These are phyloP conservation scores for Coptodon bakossiorum DNA, from an alignment of 2,113 vertebrate genomes.

Conservation along the genomic window DNA sequence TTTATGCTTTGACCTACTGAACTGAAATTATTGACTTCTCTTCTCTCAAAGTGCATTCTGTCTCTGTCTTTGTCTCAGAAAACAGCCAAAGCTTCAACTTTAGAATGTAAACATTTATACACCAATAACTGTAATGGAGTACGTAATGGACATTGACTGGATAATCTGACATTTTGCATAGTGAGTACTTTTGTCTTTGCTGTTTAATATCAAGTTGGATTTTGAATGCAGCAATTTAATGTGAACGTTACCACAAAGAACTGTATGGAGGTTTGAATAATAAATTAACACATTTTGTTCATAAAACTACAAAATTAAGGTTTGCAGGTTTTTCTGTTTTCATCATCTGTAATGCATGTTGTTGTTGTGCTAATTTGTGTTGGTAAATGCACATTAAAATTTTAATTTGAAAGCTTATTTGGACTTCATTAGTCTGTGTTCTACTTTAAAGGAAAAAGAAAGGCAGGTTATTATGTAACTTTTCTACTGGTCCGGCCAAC, in stretches of 20 bases:
- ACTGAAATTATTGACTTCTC: neutral
- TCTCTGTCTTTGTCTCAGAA: neutral
- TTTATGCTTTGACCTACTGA: neutral
- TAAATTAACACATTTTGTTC: neutral
- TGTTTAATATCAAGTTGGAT: neutral
- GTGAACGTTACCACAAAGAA: neutral
- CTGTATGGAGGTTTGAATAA: neutral
- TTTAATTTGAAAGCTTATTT: neutral
- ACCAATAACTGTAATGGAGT: too few species aligned
- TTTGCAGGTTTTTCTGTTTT: neutral
- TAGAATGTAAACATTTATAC: too few species aligned
- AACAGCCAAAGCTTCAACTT: neutral
- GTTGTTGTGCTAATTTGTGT: neutral
- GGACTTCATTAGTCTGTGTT: neutral
- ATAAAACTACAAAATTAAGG: neutral
- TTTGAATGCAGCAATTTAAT: rapidly evolving
- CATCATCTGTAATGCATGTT: neutral
- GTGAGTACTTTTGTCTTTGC: neutral
- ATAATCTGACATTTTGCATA: neutral
- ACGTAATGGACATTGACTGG: neutral
- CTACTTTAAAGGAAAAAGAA: neutral
- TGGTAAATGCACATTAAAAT: neutral
- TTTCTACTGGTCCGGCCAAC: neutral
- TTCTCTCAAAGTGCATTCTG: neutral
- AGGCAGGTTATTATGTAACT: rapidly evolving